Conservation (phyloP, 2,888 invertebrate species). For the Aplocera efformata region DNA sequence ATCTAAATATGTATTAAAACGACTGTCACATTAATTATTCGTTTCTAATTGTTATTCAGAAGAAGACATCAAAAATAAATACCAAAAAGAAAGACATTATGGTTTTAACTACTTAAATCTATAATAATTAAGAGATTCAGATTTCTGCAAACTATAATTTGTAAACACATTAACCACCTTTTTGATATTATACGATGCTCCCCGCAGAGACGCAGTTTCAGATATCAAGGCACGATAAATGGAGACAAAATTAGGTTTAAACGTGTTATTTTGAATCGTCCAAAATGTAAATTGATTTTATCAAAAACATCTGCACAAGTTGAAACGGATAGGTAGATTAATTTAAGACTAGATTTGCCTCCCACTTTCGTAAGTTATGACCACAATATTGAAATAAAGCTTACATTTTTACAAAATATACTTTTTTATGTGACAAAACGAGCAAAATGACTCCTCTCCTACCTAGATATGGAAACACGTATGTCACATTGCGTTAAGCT, state of each 20-base stretch:
- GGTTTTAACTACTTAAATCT: background rate
- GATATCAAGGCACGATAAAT: slow-evolving; percentile 2
- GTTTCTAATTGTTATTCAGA: too few species aligned
- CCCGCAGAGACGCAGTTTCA: slow-evolving; percentile 9
- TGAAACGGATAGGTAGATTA: slow-evolving; percentile 29
- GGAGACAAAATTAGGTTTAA: slow-evolving; percentile 21
- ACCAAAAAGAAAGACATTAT: too few species aligned
- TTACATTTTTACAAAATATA: too few species aligned
- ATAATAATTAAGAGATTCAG: slow-evolving; percentile 15
- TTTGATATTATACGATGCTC: slow-evolving; percentile 12
- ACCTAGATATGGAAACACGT: too few species aligned
- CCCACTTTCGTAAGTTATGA: too few species aligned
- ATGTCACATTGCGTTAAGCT: too few species aligned
- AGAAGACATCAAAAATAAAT: too few species aligned
- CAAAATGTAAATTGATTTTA: slow-evolving; percentile 34
- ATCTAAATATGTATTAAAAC: too few species aligned
- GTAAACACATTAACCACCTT: slow-evolving; percentile 17
- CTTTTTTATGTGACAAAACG: too few species aligned
- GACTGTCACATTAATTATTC: too few species aligned
- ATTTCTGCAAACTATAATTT: slow-evolving; percentile 13
- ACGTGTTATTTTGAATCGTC: slow-evolving; percentile 34
- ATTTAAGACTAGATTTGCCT: background rate
- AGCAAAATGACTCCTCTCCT: too few species aligned
- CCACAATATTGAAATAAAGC: too few species aligned
- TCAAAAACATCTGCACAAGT: slow-evolving; percentile 25